Base-by-base conservation (phyloP, 2,113 vertebrate species). In the Ginglymostoma cirratum region DNA sequence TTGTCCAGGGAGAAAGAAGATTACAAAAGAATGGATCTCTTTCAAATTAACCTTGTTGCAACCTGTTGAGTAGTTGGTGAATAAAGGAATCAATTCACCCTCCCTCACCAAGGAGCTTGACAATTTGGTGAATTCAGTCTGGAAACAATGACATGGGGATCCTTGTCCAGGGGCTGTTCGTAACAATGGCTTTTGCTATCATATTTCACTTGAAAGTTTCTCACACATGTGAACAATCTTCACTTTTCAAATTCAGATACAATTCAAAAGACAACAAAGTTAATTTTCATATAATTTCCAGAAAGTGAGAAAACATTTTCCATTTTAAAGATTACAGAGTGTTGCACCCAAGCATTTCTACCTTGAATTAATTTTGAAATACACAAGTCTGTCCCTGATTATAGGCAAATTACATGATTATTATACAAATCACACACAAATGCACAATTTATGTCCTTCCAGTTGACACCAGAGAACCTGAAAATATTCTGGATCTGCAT, bases 391-490 rank as follows among this genome's bases (percentile, higher is more conserved):
- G 66, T 45, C 65, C 38, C 92, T 38, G 92, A 69, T 70, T 95
- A 70, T 95, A 27, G 14, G 67, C 93, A 70, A 70, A 95, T 95
- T 95, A 72, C 66, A 94, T 65, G 5, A 69, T 95, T 42, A 95
- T 95, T 72, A 48, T 42, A 72, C 42, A 72, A 95, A 23, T 95
- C 67, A 95, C 93, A 45, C 67, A 72, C 69, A 38, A 95, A 67
- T 42, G 27, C 66, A 48, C 38, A 70, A 95, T 95, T 95, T 30
- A 72, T 95, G 55, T 66, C 93, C 38, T 72, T 95, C 42, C 93
- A 95, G 93, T 24, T 45, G 67, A 67, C 42, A 48, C 93, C 14
- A 48, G 67, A 95, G 38, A 69, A 38, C 30, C 66, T 70, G 67
- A 70, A 45, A 72, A 72, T 70, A 30, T 34, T 72, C 38, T 34